phyloP scores from a whole-genome alignment of 2,888 invertebrate genomes.

The Parnassius glacialis region DNA sequence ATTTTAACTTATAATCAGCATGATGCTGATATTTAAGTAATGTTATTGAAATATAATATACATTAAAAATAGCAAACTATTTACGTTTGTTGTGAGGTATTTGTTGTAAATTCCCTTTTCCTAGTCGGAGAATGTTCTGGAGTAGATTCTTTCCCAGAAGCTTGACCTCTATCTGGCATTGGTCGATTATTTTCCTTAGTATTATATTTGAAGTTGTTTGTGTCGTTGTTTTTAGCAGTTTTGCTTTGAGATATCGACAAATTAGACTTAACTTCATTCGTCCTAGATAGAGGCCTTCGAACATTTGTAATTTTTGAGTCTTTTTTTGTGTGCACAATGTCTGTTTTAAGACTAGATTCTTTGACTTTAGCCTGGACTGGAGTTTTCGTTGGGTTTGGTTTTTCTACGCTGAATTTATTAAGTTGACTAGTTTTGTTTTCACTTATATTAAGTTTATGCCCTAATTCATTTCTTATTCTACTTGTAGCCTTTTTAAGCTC shows the following conservation, averaged over 20 bases:
- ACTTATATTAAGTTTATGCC: slow-evolving; percentile 70
- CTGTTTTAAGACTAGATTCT: slow-evolving; percentile 72
- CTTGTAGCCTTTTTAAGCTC: slow-evolving; percentile 77
- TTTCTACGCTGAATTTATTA: slow-evolving; percentile 54
- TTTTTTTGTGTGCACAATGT: slow-evolving; percentile 41
- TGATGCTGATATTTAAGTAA: too few species aligned
- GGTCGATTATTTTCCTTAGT: slow-evolving; percentile 56
- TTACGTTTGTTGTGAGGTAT: slow-evolving; percentile 54
- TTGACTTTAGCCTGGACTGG: slow-evolving; percentile 67
- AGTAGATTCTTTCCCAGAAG: slow-evolving; percentile 83
- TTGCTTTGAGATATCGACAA: slow-evolving; percentile 40
- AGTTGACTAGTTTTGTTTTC: slow-evolving; percentile 75
- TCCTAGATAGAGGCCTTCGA: slow-evolving; percentile 58
- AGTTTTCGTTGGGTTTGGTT: slow-evolving; percentile 72
- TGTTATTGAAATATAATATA: too few species aligned
- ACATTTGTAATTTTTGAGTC: slow-evolving; percentile 47
- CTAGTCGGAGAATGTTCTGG: slow-evolving; percentile 81
- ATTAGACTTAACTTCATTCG: slow-evolving; percentile 58
- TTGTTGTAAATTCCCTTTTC: slow-evolving; percentile 45
- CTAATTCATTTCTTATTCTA: slow-evolving; percentile 75
- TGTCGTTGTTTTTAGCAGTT: slow-evolving; percentile 41
- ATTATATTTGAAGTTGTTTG: slow-evolving; percentile 49
- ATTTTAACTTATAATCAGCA: too few species aligned
- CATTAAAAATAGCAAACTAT: slow-evolving; percentile 27
- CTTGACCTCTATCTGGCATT: slow-evolving; percentile 78